Conservation (phyloP, 2,113 vertebrate genomes). For the Hucho hucho region DNA sequence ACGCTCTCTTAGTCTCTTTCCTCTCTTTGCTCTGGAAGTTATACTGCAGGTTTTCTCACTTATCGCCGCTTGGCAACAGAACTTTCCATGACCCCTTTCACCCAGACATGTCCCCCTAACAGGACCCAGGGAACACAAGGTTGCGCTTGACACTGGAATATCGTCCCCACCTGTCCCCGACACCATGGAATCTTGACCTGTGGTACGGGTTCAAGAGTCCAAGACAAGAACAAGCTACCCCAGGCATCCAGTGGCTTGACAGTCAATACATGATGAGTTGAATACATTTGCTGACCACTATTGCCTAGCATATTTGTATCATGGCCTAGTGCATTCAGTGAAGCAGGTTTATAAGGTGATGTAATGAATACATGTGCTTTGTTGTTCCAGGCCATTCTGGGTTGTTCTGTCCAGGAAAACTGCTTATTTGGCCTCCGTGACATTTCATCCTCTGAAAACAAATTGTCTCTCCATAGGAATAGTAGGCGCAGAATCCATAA, state of each 20-base stretch:
- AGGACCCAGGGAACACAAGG: slow-evolving; percentile 4
- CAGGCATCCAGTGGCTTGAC: neutral
- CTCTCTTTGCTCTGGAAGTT: too few relatives aligned
- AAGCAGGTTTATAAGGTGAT: too few relatives aligned
- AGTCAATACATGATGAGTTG: neutral
- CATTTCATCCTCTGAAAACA: too few relatives aligned
- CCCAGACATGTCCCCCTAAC: neutral
- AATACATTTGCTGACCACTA: too few relatives aligned
- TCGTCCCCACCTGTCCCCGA: neutral
- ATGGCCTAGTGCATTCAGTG: too few relatives aligned
- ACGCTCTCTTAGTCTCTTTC: neutral
- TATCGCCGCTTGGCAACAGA: neutral
- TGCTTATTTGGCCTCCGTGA: too few relatives aligned
- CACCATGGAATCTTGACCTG: neutral
- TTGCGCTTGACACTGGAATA: slow-evolving; percentile 4
- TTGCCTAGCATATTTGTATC: too few relatives aligned
- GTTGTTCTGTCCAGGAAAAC: too few relatives aligned
- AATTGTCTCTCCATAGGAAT: too few relatives aligned
- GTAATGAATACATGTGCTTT: too few relatives aligned
- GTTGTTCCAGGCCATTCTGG: too few relatives aligned
- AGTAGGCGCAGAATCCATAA: too few relatives aligned
- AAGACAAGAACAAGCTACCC: neutral
- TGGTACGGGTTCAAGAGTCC: neutral
- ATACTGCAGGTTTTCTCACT: neutral
- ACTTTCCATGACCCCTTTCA: slow-evolving; percentile 4